phyloP scores from a whole-genome alignment of 1,140 invertebrate genomes.

The Cherax quadricarinatus region DNA sequence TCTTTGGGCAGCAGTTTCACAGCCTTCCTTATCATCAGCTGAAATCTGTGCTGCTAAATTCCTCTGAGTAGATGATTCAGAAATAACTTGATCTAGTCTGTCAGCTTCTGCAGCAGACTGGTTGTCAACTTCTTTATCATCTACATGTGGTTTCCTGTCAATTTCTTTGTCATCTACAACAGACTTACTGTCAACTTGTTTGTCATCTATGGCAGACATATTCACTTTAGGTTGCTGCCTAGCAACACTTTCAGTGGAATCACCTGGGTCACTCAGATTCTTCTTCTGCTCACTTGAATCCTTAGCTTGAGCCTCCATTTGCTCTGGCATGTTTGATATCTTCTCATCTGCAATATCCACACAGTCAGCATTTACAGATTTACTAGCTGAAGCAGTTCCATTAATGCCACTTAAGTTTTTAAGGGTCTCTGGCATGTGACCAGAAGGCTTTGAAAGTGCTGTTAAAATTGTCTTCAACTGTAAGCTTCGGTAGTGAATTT shows the following conservation, averaged over 20 bases:
- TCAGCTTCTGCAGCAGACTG: neutral
- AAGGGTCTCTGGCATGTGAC: neutral
- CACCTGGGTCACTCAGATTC: neutral
- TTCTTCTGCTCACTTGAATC: neutral
- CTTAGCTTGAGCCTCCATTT: neutral
- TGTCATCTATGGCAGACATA: neutral
- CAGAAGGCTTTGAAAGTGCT: neutral
- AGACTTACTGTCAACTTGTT: neutral
- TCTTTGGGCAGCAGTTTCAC: conserved; percentile 22
- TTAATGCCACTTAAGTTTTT: neutral
- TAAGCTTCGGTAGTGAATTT: conserved; percentile 37
- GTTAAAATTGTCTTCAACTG: neutral
- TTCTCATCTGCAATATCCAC: neutral
- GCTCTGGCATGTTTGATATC: neutral
- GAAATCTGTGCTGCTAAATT: neutral
- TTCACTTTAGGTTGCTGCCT: neutral
- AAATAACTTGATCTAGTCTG: neutral
- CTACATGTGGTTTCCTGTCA: neutral
- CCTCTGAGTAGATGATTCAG: neutral
- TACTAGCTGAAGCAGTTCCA: neutral
- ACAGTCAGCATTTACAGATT: neutral
- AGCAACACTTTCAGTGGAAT: neutral
- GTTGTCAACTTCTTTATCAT: neutral
- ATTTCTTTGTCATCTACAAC: neutral
- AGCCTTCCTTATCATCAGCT: conserved; percentile 12